phyloP scores from a whole-genome alignment of 2,888 invertebrate genomes.

The Caenorhabditis sp. region DNA sequence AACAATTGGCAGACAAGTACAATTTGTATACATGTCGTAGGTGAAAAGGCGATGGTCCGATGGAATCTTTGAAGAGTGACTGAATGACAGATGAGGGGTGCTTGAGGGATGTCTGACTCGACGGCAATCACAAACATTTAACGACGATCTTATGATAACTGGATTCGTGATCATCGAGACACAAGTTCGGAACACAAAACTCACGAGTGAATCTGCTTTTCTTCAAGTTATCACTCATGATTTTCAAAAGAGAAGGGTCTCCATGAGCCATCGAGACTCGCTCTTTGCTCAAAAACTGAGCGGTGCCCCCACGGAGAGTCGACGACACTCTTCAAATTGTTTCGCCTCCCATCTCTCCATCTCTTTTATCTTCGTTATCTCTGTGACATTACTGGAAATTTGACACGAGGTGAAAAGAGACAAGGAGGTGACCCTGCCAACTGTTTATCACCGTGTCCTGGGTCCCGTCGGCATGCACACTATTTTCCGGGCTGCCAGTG shows the following conservation, averaged over 20 bases:
- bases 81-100: not conserved
- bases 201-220: conserved; percentile 14
- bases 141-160: not conserved
- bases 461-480: conserved; percentile 4
- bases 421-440: conserved; percentile 57
- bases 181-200: conserved; percentile 49
- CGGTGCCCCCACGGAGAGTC: conserved; percentile 22
- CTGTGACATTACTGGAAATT: conserved; percentile 34
- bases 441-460: conserved; percentile 16
- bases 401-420: conserved; percentile 60
- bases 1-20: no score
- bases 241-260: conserved; percentile 33
- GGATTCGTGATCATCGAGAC: conserved; percentile 9
- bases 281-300: conserved; percentile 54
- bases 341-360: conserved; percentile 16
- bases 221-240: conserved; percentile 32
- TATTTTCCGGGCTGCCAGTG: conserved; percentile 13
- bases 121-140: not conserved
- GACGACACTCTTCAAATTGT: conserved; percentile 32
- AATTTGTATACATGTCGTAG: no score
- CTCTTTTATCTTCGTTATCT: conserved; percentile 28
- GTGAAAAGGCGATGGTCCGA: no score
- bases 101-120: not conserved
- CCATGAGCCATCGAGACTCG: conserved; percentile 4
- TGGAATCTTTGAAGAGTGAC: not conserved